Conservation (phyloP, 2,888 invertebrate species). For the Strigamia crassipes region DNA sequence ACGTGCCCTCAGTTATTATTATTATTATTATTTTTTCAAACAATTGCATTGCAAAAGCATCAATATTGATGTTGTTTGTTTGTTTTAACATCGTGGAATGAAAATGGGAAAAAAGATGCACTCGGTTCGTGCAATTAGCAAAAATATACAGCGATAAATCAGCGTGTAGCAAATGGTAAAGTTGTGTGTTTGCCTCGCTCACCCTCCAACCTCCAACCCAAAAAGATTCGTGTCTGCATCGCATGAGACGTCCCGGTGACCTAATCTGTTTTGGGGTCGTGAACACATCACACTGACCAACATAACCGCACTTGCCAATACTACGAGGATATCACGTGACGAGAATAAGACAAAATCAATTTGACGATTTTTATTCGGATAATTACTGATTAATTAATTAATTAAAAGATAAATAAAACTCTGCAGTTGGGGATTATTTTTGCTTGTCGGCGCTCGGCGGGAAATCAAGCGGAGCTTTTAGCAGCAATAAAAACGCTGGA, state of each 20-base stretch:
- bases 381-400: background rate
- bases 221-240: background rate
- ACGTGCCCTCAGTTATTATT: too few species aligned
- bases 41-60: too few species aligned
- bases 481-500: background rate
- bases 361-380: too few species aligned
- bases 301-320: background rate
- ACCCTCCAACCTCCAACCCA: background rate
- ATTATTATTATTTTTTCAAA: too few species aligned
- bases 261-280: conserved; percentile 10
- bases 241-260: background rate
- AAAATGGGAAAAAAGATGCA: too few species aligned
- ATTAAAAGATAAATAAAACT: background rate
- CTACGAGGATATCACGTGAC: too few species aligned
- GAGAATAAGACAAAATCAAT: too few species aligned
- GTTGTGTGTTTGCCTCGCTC: background rate
- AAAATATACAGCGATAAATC: background rate
- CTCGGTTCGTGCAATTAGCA: too few species aligned
- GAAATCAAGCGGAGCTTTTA: background rate
- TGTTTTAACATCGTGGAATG: too few species aligned
- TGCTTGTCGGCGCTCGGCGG: background rate
- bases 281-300: conserved; percentile 10
- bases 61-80: too few species aligned
- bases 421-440: background rate
- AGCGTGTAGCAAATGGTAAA: background rate